Evolutionary conservation across 2,113 vertebrate species (phyloP).

Genomic region (Illadopsis cleaveri): DNA sequence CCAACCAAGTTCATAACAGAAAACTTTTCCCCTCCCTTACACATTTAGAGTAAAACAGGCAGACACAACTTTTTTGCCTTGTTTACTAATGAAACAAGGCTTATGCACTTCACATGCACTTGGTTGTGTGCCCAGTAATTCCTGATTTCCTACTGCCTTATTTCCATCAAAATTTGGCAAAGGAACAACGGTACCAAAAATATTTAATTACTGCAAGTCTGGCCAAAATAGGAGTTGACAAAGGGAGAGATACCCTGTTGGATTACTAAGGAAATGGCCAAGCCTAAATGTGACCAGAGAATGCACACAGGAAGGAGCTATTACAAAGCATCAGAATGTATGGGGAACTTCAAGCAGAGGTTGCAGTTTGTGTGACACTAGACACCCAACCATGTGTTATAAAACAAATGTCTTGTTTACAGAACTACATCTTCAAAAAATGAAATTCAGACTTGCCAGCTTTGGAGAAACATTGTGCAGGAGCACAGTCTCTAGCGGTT

Average conservation of each 20-base stretch:
- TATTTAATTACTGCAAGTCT: background rate
- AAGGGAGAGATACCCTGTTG: background rate
- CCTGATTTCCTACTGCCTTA: background rate
- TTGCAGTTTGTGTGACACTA: background rate
- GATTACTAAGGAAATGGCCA: background rate
- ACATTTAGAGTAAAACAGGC: background rate
- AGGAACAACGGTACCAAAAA: background rate
- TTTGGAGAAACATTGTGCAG: background rate
- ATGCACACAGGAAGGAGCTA: background rate
- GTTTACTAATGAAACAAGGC: background rate
- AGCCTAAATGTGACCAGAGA: background rate
- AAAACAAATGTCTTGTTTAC: background rate
- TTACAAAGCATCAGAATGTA: background rate
- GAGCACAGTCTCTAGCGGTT: background rate
- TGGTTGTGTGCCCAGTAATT: background rate
- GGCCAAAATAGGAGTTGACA: background rate
- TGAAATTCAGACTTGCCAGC: background rate
- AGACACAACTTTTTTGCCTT: background rate
- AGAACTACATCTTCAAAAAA: background rate
- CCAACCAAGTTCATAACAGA: background rate
- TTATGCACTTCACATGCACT: background rate
- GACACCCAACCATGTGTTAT: background rate
- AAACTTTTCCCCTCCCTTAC: background rate
- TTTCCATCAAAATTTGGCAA: background rate
- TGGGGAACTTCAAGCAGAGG: background rate